Percentiles rank a stretch among this genome's conserved stretches.
Evolutionary conservation across 1,140 invertebrate genomes (phyloP).

Genomic region (Zaprionus taronus): DNA sequence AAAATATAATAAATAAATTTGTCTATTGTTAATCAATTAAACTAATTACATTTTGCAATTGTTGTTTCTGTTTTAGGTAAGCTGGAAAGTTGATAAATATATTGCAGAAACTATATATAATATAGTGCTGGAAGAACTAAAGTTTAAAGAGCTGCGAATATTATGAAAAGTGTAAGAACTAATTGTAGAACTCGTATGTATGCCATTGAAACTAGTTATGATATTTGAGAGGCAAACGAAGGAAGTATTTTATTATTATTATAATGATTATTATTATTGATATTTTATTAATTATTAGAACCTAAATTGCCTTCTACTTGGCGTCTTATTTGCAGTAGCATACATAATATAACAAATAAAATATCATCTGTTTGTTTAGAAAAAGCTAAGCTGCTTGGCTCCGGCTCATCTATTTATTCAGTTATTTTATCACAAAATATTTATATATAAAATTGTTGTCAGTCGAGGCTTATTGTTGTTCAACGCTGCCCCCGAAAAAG

Average conservation of each 20-base stretch:
- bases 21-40: background rate
- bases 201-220: no score
- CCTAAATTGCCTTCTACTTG: no score
- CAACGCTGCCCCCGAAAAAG: conserved; percentile 2
- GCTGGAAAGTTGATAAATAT: background rate
- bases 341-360: background rate
- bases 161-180: no score
- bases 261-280: no score
- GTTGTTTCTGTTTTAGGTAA: background rate
- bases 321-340: no score
- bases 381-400: background rate
- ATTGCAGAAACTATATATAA: background rate
- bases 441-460: conserved; percentile 19
- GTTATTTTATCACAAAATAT: background rate
- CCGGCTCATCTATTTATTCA: conserved; percentile 7
- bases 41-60: background rate
- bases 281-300: no score
- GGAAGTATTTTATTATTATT: no score
- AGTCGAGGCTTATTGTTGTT: conserved; percentile 26
- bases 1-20: background rate
- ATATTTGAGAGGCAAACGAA: no score
- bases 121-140: background rate
- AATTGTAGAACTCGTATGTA: no score
- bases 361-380: background rate
- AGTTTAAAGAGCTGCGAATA: background rate